Percentiles rank a stretch among this genome's conserved stretches.
Conservation (phyloP, 2,797 vertebrate genomes). For the Coracias cyanogaster region DNA sequence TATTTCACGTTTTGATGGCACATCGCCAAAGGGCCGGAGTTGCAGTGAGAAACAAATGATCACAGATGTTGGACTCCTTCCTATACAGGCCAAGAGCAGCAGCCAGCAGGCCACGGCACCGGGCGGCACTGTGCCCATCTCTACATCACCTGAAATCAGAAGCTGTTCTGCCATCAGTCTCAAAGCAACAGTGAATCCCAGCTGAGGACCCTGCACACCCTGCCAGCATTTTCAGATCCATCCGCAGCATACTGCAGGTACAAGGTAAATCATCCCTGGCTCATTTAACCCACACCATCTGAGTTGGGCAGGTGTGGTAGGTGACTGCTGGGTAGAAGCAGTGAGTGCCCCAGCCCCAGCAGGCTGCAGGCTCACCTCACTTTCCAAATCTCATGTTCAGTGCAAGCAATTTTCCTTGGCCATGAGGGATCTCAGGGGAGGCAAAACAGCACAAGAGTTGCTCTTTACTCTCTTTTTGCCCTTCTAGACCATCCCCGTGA, state of each 20-base stretch:
- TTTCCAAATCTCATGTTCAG: not conserved
- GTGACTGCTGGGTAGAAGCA: not conserved
- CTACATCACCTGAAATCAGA: not conserved
- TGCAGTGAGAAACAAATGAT: not conserved
- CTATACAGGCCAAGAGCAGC: accelerated
- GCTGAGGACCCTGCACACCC: not conserved
- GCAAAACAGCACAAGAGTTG: not conserved
- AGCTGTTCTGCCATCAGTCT: not conserved
- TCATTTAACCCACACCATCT: not conserved
- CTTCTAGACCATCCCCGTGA: not conserved
- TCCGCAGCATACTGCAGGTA: not conserved
- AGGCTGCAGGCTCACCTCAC: not conserved
- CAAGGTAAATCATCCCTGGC: not conserved
- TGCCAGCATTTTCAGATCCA: not conserved
- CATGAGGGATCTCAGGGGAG: not conserved
- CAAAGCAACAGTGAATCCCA: not conserved
- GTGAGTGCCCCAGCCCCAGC: not conserved
- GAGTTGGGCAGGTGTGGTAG: not conserved
- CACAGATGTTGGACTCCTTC: not conserved
- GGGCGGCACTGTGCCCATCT: accelerated
- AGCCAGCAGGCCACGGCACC: not conserved
- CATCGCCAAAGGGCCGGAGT: accelerated
- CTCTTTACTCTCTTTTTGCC: not conserved
- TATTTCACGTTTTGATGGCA: not conserved
- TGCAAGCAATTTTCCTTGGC: not conserved